Evolutionary conservation across 1,140 invertebrate genomes (phyloP).

Genomic region (Portunus trituberculatus): DNA sequence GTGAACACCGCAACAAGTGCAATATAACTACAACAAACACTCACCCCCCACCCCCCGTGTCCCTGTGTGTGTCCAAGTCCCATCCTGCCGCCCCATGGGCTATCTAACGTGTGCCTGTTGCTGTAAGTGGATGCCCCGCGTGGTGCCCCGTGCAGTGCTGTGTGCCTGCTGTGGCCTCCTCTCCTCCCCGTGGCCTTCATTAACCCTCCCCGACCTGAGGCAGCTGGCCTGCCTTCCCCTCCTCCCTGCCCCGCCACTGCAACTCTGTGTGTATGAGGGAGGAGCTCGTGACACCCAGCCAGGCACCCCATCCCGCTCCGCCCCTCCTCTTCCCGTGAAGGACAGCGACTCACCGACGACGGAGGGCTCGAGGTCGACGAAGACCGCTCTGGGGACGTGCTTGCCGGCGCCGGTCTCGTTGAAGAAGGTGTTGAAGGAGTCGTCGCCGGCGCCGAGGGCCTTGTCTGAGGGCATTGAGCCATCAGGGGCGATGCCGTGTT

Average conservation of each 20-base stretch:
- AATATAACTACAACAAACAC: too few relatives aligned
- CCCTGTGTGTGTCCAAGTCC: too few relatives aligned
- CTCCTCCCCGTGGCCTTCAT: too few relatives aligned
- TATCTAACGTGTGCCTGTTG: too few relatives aligned
- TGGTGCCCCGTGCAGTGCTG: too few relatives aligned
- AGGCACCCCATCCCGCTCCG: not conserved
- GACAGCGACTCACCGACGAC: slow-evolving; percentile 55
- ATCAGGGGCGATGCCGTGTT: slow-evolving; percentile 67
- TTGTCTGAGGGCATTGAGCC: slow-evolving; percentile 71
- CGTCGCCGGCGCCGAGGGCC: slow-evolving; percentile 59
- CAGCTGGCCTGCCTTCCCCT: not conserved
- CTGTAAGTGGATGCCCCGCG: too few relatives aligned
- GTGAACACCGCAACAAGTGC: not conserved
- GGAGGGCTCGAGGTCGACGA: slow-evolving; percentile 67
- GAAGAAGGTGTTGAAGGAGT: slow-evolving; percentile 72
- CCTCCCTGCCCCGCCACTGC: not conserved
- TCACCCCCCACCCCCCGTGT: not conserved
- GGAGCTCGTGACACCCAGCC: not conserved
- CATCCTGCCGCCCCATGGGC: too few relatives aligned
- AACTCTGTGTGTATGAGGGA: not conserved
- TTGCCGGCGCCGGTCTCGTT: slow-evolving; percentile 67
- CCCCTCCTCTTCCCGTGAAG: too few relatives aligned
- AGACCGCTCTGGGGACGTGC: slow-evolving; percentile 67
- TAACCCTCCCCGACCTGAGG: not conserved
- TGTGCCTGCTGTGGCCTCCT: too few relatives aligned